Percentiles rank a stretch among this genome's conserved stretches.
Evolutionary conservation across 2,888 invertebrate species (phyloP).

Genomic region (Heliothis peltigera): DNA sequence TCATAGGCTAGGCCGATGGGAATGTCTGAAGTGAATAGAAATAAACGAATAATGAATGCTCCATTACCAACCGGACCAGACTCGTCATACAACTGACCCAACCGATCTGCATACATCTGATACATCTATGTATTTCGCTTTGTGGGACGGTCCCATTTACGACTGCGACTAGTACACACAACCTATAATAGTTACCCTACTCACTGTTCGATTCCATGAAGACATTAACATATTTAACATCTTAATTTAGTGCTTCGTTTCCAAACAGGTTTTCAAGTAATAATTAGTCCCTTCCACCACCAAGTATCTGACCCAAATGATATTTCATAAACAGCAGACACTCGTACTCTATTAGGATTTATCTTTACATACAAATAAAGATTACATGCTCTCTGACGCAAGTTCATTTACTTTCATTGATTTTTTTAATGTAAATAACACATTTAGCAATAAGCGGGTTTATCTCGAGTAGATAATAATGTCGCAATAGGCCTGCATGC

Average conservation of each 20-base stretch:
- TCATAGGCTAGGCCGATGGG: constrained; percentile 7
- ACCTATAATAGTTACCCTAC: background rate
- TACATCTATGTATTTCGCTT: too few relatives aligned
- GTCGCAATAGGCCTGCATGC: constrained; percentile 62
- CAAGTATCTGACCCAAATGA: constrained; percentile 6
- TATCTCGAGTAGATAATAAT: constrained; percentile 69
- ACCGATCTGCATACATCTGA: constrained; percentile 26
- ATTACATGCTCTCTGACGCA: constrained; percentile 26
- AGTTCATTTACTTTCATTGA: constrained; percentile 50
- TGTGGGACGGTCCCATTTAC: constrained; percentile 10
- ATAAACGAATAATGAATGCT: constrained; percentile 33
- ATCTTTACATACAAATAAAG: constrained; percentile 39
- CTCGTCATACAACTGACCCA: background rate
- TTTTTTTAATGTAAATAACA: constrained; percentile 60
- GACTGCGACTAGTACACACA: constrained; percentile 3
- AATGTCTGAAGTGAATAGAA: constrained; percentile 18
- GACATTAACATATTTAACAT: constrained; percentile 2
- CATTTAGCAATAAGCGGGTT: constrained; percentile 65
- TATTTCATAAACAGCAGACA: constrained; percentile 18
- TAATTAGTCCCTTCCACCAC: background rate
- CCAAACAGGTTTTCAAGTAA: background rate
- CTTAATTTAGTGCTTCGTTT: constrained; percentile 3
- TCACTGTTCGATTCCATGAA: background rate
- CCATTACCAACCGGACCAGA: constrained; percentile 10
- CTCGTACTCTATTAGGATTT: constrained; percentile 12